These are phyloP conservation scores for Trachymyrmex cornetzi DNA, from an alignment of 1,140 invertebrate genomes.

Conservation along the genomic window DNA sequence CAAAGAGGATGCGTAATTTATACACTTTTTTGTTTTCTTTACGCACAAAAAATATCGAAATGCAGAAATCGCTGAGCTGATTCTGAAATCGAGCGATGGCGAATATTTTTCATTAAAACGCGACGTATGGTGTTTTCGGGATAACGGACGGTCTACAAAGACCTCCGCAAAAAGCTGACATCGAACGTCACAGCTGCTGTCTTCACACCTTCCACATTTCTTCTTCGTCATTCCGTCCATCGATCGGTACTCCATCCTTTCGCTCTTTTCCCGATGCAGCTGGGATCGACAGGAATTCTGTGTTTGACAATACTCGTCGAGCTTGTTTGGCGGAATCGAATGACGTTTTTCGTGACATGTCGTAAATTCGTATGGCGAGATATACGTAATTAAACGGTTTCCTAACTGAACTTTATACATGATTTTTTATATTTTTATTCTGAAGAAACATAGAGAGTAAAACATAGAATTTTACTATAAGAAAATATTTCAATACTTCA, in stretches of 20 bases:
- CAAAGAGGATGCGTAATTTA: slow-evolving; percentile 23
- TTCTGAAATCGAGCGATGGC: neutral
- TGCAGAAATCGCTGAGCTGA: neutral
- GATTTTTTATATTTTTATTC: slow-evolving; percentile 22
- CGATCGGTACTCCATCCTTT: slow-evolving; percentile 43
- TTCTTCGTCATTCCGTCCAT: slow-evolving; percentile 31
- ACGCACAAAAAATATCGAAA: slow-evolving; percentile 23
- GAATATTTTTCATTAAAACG: slow-evolving; percentile 54
- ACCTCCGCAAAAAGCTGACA: slow-evolving; percentile 10
- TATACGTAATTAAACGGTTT: slow-evolving; percentile 17
- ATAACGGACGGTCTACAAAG: slow-evolving; percentile 15
- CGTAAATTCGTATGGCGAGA: slow-evolving; percentile 22
- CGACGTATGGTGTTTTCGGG: neutral
- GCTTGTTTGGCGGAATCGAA: neutral
- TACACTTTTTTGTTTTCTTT: neutral
- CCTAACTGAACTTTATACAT: neutral
- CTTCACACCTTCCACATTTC: slow-evolving; percentile 28
- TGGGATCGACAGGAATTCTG: slow-evolving; percentile 19
- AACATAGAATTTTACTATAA: neutral
- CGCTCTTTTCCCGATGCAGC: slow-evolving; percentile 22
- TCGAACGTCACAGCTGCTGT: slow-evolving; percentile 30
- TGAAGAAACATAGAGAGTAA: neutral
- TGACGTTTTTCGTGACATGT: slow-evolving; percentile 37
- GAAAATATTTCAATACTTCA: neutral
- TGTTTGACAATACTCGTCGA: slow-evolving; percentile 44